Percentiles rank a stretch among this genome's conserved stretches.
These are phyloP conservation scores for Pterocles gutturalis DNA, from an alignment of 2,113 vertebrate species.

Conservation along the genomic window DNA sequence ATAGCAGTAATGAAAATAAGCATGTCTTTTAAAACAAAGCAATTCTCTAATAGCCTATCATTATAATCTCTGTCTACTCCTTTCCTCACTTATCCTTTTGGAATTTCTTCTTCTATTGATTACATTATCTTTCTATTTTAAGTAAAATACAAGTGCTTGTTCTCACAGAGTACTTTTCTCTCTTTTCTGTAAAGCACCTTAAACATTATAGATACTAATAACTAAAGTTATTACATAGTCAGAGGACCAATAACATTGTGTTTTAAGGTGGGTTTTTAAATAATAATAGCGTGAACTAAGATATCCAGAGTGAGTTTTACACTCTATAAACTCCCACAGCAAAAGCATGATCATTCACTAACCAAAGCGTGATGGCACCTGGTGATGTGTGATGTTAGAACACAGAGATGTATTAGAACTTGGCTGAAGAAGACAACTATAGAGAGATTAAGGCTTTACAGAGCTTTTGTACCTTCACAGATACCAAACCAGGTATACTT, in stretches of 20 bases:
- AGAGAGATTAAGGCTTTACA: not conserved
- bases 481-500: not conserved
- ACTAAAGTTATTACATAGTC: not conserved
- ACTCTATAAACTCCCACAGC: not conserved
- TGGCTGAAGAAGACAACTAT: not conserved
- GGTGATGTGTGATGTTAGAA: not conserved
- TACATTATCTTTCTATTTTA: not conserved
- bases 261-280: constrained; percentile 1
- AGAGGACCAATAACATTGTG: not conserved
- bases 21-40: not conserved
- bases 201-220: not conserved
- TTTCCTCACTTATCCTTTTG: not conserved
- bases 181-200: not conserved
- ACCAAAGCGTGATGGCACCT: not conserved
- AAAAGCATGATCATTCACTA: not conserved
- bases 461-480: not conserved
- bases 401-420: not conserved
- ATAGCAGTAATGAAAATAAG: not conserved
- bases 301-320: not conserved
- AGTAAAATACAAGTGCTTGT: not conserved
- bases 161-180: not conserved
- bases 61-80: not conserved
- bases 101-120: not conserved
- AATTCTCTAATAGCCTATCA: not conserved
- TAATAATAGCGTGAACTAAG: not conserved